A percentile compares a stretch with the other conserved stretches of the same genome.
These are phyloP conservation scores for Coregonus ussuriensis DNA, from an alignment of 2,797 vertebrate genomes.

Conservation along the genomic window DNA sequence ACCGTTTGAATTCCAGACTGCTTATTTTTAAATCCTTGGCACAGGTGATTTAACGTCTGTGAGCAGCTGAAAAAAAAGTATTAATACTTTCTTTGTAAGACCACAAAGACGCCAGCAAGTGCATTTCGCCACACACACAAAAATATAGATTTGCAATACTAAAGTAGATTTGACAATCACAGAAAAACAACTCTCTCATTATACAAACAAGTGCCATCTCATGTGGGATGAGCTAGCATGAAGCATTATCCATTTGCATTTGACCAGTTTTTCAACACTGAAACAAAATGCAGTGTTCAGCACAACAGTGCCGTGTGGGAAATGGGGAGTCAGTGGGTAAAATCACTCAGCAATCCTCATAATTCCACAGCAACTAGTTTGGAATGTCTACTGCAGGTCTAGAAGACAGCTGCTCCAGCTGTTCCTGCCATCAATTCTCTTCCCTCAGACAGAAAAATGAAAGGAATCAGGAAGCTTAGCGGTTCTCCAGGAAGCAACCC, in stretches of 20 bases:
- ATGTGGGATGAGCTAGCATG: neutral
- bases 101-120: constrained; percentile 40
- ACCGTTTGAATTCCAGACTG: constrained; percentile 69
- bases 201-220: constrained; percentile 5
- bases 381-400: constrained; percentile 71
- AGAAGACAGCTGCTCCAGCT: constrained; percentile 72
- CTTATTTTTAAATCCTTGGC: constrained; percentile 71
- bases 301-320: neutral
- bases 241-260: neutral
- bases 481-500: constrained; percentile 38
- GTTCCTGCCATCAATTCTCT: constrained; percentile 60
- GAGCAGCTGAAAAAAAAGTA: constrained; percentile 55
- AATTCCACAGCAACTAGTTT: constrained; percentile 60
- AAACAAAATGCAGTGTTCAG: constrained; percentile 19
- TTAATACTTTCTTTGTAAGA: constrained; percentile 67
- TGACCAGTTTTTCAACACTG: constrained; percentile 20
- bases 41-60: constrained; percentile 69
- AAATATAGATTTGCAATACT: neutral
- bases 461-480: constrained; percentile 56
- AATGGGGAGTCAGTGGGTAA: constrained; percentile 30
- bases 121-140: constrained; percentile 41
- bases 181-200: neutral
- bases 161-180: neutral
- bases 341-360: constrained; percentile 51
- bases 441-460: constrained; percentile 57